phyloP scores from a whole-genome alignment of 2,888 invertebrate genomes.

The Parnassius mnemosyne region DNA sequence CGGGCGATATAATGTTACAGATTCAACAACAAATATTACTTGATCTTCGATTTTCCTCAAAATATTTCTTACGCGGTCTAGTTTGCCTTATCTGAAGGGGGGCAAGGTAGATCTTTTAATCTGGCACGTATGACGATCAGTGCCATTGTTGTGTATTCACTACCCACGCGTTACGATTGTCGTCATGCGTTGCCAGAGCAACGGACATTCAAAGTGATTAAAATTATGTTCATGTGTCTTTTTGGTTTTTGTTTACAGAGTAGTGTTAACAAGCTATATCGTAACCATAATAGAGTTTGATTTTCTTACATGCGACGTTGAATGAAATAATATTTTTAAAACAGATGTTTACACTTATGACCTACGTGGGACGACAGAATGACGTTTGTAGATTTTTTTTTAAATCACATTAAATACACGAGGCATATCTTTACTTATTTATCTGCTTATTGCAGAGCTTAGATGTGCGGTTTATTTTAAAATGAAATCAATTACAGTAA shows the following conservation, averaged over 20 bases:
- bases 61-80: constrained; percentile 23
- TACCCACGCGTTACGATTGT: constrained; percentile 58
- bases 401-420: neutral
- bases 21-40: constrained; percentile 42
- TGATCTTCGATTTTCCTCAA: constrained; percentile 33
- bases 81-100: constrained; percentile 31
- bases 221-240: constrained; percentile 32
- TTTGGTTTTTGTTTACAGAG: constrained; percentile 9
- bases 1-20: constrained; percentile 75
- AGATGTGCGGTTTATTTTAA: neutral
- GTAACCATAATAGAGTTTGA: constrained; percentile 21
- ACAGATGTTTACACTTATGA: constrained; percentile 23
- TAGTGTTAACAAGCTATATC: neutral
- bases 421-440: no score
- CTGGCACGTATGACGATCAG: constrained; percentile 46
- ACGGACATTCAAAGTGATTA: constrained; percentile 34
- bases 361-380: constrained; percentile 20
- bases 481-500: neutral
- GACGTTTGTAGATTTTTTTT: constrained; percentile 4
- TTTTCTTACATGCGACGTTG: constrained; percentile 17
- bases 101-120: constrained; percentile 41
- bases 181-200: constrained; percentile 47
- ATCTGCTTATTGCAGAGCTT: neutral
- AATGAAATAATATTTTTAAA: constrained; percentile 15
- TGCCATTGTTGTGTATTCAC: constrained; percentile 49